Percentiles rank a stretch among this genome's conserved stretches.
These are phyloP conservation scores for Luidia sarsii DNA, from an alignment of 53 echinoderm and acorn worm species.

Conservation along the genomic window DNA sequence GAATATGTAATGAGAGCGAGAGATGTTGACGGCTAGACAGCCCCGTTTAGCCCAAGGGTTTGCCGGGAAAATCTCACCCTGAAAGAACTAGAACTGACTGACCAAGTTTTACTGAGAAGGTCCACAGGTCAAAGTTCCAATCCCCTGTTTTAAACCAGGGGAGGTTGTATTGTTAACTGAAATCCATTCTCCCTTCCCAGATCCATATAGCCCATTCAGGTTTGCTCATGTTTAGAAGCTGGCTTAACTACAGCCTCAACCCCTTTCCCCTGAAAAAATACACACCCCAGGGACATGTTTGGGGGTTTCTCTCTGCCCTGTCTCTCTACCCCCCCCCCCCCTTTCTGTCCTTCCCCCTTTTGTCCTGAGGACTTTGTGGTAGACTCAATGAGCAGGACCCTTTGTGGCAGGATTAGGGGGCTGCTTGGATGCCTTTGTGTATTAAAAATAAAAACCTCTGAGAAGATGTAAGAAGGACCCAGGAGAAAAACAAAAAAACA, in stretches of 20 bases:
- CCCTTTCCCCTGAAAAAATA: too few species aligned
- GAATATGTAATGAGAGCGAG: neutral
- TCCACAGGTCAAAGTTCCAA: neutral
- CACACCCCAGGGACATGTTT: conserved; percentile 36
- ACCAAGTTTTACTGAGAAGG: neutral
- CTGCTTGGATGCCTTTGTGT: conserved; percentile 11
- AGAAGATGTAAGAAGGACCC: too few species aligned
- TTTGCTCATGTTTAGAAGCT: neutral
- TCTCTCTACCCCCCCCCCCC: neutral
- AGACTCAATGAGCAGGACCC: neutral
- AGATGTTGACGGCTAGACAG: neutral
- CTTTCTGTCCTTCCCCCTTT: neutral
- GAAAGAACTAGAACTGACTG: neutral
- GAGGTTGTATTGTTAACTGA: neutral
- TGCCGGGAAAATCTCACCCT: neutral
- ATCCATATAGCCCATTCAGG: neutral
- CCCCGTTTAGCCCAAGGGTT: too few species aligned
- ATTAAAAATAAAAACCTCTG: too few species aligned
- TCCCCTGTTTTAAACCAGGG: neutral
- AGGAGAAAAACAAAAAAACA: too few species aligned
- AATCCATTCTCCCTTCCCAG: neutral
- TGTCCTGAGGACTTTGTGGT: conserved; percentile 38
- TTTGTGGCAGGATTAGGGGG: conserved; percentile 25
- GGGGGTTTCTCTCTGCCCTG: conserved; percentile 19
- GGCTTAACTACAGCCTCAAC: conserved; percentile 15